Conservation (phyloP, 2,888 invertebrate genomes). For the Dascillus cervinus region DNA sequence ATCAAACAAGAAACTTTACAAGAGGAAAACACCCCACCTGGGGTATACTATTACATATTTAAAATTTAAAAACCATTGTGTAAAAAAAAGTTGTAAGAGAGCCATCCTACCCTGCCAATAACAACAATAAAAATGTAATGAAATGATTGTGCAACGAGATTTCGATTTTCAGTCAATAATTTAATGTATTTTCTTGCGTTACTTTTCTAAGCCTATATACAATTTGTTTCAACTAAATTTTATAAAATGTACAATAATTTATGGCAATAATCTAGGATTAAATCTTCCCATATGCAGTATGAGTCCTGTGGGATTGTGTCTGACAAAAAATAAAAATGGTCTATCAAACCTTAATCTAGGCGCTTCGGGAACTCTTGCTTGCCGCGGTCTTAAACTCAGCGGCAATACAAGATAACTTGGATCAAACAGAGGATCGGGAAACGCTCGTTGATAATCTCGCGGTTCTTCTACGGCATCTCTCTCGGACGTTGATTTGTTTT, state of each 20-base stretch:
- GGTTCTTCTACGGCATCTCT: slow-evolving; percentile 50
- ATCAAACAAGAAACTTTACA: too few species aligned
- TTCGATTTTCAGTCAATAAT: neutral
- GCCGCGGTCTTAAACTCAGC: slow-evolving; percentile 60
- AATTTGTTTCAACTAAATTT: neutral
- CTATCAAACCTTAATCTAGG: slow-evolving; percentile 76
- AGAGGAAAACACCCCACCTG: too few species aligned
- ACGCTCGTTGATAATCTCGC: slow-evolving; percentile 59
- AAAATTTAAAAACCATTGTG: too few species aligned
- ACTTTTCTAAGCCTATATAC: too few species aligned
- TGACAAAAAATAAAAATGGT: slow-evolving; percentile 81
- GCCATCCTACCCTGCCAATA: too few species aligned
- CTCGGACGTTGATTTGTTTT: slow-evolving; percentile 16
- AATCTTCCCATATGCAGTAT: slow-evolving; percentile 83
- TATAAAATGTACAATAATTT: slow-evolving; percentile 29
- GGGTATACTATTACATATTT: too few species aligned
- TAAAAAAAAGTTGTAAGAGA: too few species aligned
- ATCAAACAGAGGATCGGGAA: slow-evolving; percentile 57
- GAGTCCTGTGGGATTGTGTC: slow-evolving; percentile 88
- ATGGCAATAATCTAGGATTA: slow-evolving; percentile 75
- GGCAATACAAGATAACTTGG: slow-evolving; percentile 51
- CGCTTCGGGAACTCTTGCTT: slow-evolving; percentile 61
- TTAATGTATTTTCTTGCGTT: too few species aligned
- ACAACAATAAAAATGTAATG: too few species aligned
- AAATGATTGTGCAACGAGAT: too few species aligned